Conservation (phyloP, 2,797 vertebrate species). For the Tinamus major region DNA sequence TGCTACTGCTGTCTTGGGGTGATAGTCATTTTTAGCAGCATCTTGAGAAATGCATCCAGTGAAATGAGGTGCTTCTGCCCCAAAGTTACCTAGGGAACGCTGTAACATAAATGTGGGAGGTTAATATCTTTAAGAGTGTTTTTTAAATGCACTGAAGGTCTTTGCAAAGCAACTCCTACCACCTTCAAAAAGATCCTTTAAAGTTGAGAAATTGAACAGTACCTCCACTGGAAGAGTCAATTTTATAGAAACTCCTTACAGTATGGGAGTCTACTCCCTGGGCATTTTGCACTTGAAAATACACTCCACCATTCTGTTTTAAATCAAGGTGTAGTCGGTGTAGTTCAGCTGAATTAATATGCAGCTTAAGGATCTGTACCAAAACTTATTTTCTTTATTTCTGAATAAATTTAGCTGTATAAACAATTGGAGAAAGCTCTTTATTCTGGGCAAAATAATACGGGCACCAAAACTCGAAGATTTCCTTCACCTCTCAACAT, state of each 20-base stretch:
- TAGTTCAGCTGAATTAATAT: not conserved
- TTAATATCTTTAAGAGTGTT: slow-evolving; percentile 44
- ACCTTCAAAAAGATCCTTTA: slow-evolving; percentile 20
- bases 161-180: slow-evolving; percentile 42
- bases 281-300: slow-evolving; percentile 10
- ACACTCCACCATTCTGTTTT: not conserved
- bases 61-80: slow-evolving; percentile 46
- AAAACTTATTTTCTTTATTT: not conserved
- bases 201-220: slow-evolving; percentile 31
- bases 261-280: not conserved
- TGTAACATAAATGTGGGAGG: slow-evolving; percentile 58
- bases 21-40: not conserved
- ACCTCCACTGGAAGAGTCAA: not conserved
- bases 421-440: not conserved
- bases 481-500: not conserved
- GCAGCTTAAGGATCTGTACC: not conserved
- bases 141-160: slow-evolving; percentile 56
- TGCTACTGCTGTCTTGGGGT: not conserved
- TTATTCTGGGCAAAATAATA: not conserved
- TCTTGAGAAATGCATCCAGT: not conserved
- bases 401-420: not conserved
- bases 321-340: not conserved
- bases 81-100: slow-evolving; percentile 66
- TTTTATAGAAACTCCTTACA: not conserved
- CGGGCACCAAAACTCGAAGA: not conserved